Evolutionary conservation across 1,140 invertebrate genomes (phyloP), one percentile per base, ranked within the genome.

Genomic region (Sinonovacula constricta): DNA sequence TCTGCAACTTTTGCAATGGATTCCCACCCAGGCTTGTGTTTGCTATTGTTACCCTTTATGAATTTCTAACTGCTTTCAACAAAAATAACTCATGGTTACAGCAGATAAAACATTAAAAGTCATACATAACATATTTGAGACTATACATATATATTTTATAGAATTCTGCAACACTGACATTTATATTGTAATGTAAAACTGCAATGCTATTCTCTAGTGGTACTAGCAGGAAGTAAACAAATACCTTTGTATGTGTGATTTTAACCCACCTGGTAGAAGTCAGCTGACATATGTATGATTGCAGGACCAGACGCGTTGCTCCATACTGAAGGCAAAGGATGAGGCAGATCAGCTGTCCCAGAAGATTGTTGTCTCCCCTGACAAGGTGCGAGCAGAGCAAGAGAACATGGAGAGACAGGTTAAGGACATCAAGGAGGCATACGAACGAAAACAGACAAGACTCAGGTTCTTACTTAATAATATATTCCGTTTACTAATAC

Each of bases 301-400:
- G 5, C 34, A 86, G 84, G 84, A 85, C 34, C 80, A 85, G 68
- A 22, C 82, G 18, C 83, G 75, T 31, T 56, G 79, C 28, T 39
- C 51, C 28, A 80, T 83, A 30, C 63, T 74, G 49, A 57, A 70
- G 34, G 54, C 57, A 39, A 81, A 85, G 67, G 79, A 81, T 22
- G 82, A 84, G 31, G 71, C 60, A n/a, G 85, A 86, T n/a, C 81
- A 81, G 30, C 51, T 87, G 14, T 83, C 85, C 10, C 77, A 78
- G 78, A 86, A 85, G 45, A 87, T 87, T 57, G 82, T 87, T 0
- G 83, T 85, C 70, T 87, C 86, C 0, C 86, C 86, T 12, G 82
- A 85, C 34, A 83, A 81, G 51, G 80, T 86, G 0, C 81, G 68
- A 54, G 81, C 75, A 31, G 85, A 86, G 33, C 82, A 83, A 54